Evolutionary conservation across 2,113 vertebrate species (phyloP), one percentile per base, ranked within the genome.

Genomic region (Caloenas nicobarica): DNA sequence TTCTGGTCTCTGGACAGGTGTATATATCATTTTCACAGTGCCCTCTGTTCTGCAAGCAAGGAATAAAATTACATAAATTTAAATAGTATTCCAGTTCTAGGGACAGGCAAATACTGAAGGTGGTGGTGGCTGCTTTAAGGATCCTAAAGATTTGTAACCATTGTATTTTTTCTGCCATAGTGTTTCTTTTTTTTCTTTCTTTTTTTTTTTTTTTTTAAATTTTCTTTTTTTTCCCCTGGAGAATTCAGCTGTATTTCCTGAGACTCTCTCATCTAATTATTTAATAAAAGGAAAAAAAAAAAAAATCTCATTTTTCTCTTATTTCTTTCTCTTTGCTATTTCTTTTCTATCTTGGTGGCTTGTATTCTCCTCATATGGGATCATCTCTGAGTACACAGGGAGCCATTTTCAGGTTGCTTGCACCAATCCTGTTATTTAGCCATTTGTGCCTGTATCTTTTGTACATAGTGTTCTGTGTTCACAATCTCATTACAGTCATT

Each of bases 401-500:
- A 78, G 11, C 5, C 34, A 40, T 79, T 95, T 95, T 44, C 61
- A 87, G 16, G 26, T 82, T 78, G 48, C 60, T 87, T 79, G 18
- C 53, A 76, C 33, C 6, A 72, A 69, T 89, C 65, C 86, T 95
- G 53, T 72, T 83, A 91, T 95, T 93, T 85, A 87, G 65, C 12
- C 56, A 76, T 92, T 95, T 87, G 34, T 93, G 24, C 29, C 42
- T 53, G 24, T 89, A 36, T 72, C 69, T 91, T 87, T 93, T 85
- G 69, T 86, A 53, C 22, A 12, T 3, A 16, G 33, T 44, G 21
- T 69, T 95, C 69, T 79, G 33, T 71, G 29, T 81, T 85, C 86
- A 53, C 34, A 74, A 7, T 50, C 61, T 93, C 94, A 91, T 85
- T 72, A 50, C 48, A 89, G 48, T 72, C 1, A 85, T 95, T 93